Evolutionary conservation across 2,888 invertebrate species (phyloP), one percentile per base, ranked within the genome.

Genomic region (Chymomyza caudatula): DNA sequence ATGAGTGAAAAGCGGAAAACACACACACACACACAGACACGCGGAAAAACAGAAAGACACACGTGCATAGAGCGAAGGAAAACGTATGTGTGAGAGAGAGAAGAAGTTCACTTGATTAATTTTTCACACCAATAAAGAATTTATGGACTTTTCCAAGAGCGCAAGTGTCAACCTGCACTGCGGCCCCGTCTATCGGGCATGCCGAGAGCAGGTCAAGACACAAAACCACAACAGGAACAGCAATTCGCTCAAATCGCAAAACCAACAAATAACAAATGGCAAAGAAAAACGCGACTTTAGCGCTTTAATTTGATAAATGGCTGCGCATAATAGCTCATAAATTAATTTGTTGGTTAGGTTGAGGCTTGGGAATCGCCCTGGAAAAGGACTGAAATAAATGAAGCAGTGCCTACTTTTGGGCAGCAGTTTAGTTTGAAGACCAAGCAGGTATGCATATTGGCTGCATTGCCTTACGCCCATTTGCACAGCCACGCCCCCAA

Each of bases 101-200:
- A 54, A 49, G 37, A n/a, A 47, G 84, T 76, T 85, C 62, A 80
- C 71, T 86, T 82, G 85, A 86, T 86, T 84, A 82, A 84, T 86
- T 82, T 86, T 84, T 86, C 74, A 81, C 75, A 81, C 86, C 81
- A 78, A 82, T 82, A 86, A 86, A 86, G 78, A 86, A 82, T 82
- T 82, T 81, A 82, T 82, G 75, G 71, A 68, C 43, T 15, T 60
- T 13, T 37, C 29, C 25, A 53, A 23, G 43, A 43, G 49, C 49
- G 42, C 74, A 81, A 83, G 78, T 86, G 81, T 81, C 86, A 86
- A 80, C 81, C 81, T 80, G 77, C 44, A 17, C 20, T 22, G 42
- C 54, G 43, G 29, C 43, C 25, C 63, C 57, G 23, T 13, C 60
- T 25, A n/a, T 3, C 8, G 17, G 17, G 63, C 65, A 71, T 71